phyloP scores from a whole-genome alignment of 2,113 vertebrate species.

The Naja naja region DNA sequence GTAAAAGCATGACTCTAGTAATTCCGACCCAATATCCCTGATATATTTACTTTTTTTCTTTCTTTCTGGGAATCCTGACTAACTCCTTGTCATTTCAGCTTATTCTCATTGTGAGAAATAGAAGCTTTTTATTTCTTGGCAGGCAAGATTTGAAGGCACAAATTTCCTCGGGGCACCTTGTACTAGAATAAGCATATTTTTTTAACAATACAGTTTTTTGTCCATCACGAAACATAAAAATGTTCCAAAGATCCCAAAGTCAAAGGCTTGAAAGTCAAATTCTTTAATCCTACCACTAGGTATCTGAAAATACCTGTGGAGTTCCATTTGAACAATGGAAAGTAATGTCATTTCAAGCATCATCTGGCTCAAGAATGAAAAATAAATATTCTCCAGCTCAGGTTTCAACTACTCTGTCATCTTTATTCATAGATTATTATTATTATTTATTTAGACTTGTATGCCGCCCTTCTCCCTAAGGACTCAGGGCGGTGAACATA shows the following conservation, averaged over 20 bases:
- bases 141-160: slow-evolving; percentile 21
- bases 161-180: background rate
- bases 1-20: background rate
- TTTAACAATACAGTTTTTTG: slow-evolving; percentile 34
- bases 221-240: slow-evolving; percentile 13
- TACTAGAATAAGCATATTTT: slow-evolving; percentile 18
- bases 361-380: background rate
- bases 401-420: background rate
- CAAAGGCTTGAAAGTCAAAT: slow-evolving; percentile 28
- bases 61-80: background rate
- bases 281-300: slow-evolving; percentile 38
- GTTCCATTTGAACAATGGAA: slow-evolving; percentile 1
- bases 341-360: slow-evolving; percentile 18
- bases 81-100: slow-evolving; percentile 24
- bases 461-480: too few relatives aligned
- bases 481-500: too few relatives aligned
- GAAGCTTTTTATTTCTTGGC: slow-evolving; percentile 37
- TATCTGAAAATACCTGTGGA: slow-evolving; percentile 22
- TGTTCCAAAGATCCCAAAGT: slow-evolving; percentile 45
- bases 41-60: background rate
- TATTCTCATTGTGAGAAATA: background rate
- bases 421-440: slow-evolving; percentile 3
- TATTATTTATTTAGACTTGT: too few relatives aligned
- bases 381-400: background rate
- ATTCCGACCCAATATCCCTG: background rate